Percentiles rank a stretch among this genome's conserved stretches.
These are phyloP conservation scores for Ianthella basta DNA, from an alignment of 37 sponge, comb jelly and placozoan genomes.

Conservation along the genomic window DNA sequence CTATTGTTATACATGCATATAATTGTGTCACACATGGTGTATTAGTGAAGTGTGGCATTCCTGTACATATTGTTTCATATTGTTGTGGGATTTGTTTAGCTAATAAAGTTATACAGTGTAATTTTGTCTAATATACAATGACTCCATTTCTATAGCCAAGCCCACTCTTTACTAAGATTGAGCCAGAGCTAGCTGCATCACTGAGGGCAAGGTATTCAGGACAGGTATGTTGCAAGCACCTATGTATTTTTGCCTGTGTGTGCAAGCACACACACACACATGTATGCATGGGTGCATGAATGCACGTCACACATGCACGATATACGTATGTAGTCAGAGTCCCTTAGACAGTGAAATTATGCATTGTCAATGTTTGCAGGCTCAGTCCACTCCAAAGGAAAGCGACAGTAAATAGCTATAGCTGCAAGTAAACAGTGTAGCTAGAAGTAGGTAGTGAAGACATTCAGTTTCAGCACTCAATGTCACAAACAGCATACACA, in stretches of 20 bases:
- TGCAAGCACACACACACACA: slow-evolving; percentile 10
- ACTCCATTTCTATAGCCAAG: neutral
- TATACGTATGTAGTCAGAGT: too few species aligned
- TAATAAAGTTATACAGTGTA: too few species aligned
- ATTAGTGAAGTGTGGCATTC: neutral
- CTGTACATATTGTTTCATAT: neutral
- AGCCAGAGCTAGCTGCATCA: neutral
- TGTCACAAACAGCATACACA: too few species aligned
- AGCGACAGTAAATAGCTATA: too few species aligned
- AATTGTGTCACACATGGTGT: neutral
- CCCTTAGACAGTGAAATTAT: too few species aligned
- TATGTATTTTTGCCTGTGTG: neutral
- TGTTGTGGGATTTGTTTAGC: neutral
- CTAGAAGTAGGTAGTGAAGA: too few species aligned
- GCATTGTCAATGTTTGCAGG: too few species aligned
- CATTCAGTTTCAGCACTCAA: too few species aligned
- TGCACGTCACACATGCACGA: neutral
- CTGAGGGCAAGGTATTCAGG: too few species aligned
- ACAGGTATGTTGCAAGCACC: neutral
- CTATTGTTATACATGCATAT: neutral
- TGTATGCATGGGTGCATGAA: neutral
- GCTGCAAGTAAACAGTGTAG: too few species aligned
- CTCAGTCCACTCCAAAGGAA: too few species aligned
- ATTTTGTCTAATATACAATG: too few species aligned
- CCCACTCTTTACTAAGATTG: neutral